Evolutionary conservation across 2,888 invertebrate genomes (phyloP).

Genomic region (Rambutsinella grinnellia): DNA sequence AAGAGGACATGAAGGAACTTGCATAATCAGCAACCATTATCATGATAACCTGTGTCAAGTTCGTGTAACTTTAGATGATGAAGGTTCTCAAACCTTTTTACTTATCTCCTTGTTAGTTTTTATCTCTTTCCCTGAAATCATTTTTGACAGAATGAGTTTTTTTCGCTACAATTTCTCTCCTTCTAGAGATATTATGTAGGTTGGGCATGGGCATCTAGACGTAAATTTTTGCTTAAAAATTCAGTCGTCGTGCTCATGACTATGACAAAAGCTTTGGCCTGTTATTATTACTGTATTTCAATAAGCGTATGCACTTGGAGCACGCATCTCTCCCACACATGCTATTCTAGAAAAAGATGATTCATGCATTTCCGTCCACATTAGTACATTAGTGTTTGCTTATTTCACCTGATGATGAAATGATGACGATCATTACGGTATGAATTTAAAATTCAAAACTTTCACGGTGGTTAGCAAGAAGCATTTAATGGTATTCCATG

Average conservation of each 20-base stretch:
- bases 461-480: constrained; percentile 23
- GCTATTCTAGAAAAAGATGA: constrained; percentile 6
- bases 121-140: background rate
- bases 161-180: background rate
- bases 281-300: background rate
- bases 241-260: background rate
- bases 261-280: background rate
- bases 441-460: constrained; percentile 1
- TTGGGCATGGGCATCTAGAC: background rate
- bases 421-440: background rate
- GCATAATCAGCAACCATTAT: constrained; percentile 7
- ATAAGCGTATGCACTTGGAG: background rate
- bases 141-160: constrained; percentile 30
- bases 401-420: background rate
- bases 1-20: background rate
- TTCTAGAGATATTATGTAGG: background rate
- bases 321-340: background rate
- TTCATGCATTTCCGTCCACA: constrained; percentile 12
- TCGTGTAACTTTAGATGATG: constrained; percentile 3
- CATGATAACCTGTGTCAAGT: constrained; percentile 3
- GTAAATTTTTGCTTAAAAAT: background rate
- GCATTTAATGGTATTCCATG: constrained; percentile 34
- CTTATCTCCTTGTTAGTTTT: background rate
- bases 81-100: too few relatives aligned
- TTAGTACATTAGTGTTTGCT: background rate